phyloP scores from a whole-genome alignment of 2,797 vertebrate species.

The Alectoris magna region DNA sequence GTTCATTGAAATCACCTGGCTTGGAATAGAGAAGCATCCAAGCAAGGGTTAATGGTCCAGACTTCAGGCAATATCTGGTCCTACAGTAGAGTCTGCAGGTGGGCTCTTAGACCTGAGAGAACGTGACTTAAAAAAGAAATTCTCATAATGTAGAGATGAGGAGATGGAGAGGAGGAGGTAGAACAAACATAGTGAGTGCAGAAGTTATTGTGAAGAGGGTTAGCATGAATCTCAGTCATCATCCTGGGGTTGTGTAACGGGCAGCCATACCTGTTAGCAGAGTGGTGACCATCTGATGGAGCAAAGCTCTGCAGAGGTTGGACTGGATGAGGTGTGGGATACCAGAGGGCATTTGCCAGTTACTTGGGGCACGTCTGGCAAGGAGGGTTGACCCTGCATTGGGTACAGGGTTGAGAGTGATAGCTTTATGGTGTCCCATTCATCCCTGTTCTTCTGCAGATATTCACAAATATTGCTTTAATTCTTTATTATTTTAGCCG shows the following conservation, averaged over 20 bases:
- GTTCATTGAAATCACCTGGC: neutral
- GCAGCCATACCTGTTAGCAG: neutral
- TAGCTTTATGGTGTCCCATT: neutral
- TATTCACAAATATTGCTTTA: neutral
- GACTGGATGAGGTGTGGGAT: neutral
- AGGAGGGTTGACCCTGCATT: neutral
- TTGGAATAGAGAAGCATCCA: fast-evolving
- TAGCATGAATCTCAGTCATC: neutral
- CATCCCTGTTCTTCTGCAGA: neutral
- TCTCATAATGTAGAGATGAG: neutral
- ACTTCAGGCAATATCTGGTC: neutral
- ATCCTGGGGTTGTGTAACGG: neutral
- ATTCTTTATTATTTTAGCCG: neutral
- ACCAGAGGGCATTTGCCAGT: neutral
- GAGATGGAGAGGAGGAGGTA: neutral
- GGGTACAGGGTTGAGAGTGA: neutral
- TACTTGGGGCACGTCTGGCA: neutral
- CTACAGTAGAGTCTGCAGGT: neutral
- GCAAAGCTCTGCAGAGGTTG: neutral
- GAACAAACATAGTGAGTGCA: neutral
- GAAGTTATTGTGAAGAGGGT: neutral
- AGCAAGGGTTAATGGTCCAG: neutral
- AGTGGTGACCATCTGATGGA: neutral
- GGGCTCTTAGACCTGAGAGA: neutral
- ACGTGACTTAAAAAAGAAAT: neutral